These are phyloP conservation scores for Ridgeia piscesae DNA, from an alignment of 1,140 invertebrate species.

Conservation along the genomic window DNA sequence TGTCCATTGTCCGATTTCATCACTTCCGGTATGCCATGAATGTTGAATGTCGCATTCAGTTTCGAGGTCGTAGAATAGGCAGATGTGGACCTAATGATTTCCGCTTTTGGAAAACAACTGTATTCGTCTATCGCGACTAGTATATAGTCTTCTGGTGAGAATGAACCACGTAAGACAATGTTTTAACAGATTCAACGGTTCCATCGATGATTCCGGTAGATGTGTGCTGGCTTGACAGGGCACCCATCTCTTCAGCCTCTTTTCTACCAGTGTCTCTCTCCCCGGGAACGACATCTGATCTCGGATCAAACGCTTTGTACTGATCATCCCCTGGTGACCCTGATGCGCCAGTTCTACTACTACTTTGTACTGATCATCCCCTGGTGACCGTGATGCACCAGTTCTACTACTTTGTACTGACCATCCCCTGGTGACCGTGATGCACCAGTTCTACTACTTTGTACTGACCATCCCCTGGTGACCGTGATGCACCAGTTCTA, in stretches of 20 bases:
- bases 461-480: too few species aligned
- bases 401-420: too few species aligned
- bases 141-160: not conserved
- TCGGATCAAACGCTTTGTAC: not conserved
- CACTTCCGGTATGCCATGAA: too few species aligned
- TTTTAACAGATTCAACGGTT: too few species aligned
- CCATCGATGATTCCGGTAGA: too few species aligned
- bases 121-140: not conserved
- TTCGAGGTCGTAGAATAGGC: not conserved
- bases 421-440: too few species aligned
- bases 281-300: not conserved
- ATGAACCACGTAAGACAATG: not conserved
- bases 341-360: not conserved
- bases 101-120: not conserved
- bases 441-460: too few species aligned
- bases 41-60: too few species aligned
- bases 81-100: not conserved
- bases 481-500: too few species aligned
- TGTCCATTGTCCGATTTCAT: too few species aligned
- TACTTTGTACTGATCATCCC: not conserved
- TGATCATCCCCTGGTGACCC: conserved; percentile 8
- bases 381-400: conserved; percentile 5
- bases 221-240: conserved; percentile 7
- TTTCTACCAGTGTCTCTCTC: not conserved
- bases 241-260: not conserved